Evolutionary conservation across 2,797 vertebrate genomes (phyloP), one percentile per base, ranked within the genome.

Genomic region (Cyclopterus lumpus): DNA sequence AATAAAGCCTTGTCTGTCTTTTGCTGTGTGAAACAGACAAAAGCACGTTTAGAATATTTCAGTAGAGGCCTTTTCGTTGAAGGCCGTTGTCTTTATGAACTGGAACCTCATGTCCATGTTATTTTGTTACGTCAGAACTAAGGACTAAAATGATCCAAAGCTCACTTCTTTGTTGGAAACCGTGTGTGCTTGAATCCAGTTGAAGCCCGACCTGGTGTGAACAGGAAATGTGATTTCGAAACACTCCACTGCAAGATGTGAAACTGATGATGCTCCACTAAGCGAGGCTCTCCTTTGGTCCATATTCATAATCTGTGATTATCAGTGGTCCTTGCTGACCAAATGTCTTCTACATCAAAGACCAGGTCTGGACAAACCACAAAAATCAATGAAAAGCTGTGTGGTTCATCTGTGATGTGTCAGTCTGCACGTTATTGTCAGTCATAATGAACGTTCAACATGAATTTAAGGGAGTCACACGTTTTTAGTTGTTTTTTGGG

Each of bases 221-320:
- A 85, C 81, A 87, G 81, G 82, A 89, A 90, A 87, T 86, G 71
- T 86, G 75, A 86, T 86, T 83, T 85, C 85, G 81, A 85, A 82
- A 88, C 65, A 71, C 34, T 51, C 60, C 67, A 60, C 75, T 81
- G 71, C 77, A 71, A 54, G 67, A 83, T 24, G 46, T 82, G 60
- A 65, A 68, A 57, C 34, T 55, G 59, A 51, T 69, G 36, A 62
- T 22, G 8, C 44, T 58, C 30, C 36, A 49, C 46, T 64, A 74
- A 73, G 40, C 63, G 65, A 77, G 46, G 42, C 51, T 3, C 15
- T 12, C 3, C 42, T 58, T 68, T 49, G 68, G 57, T 69, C 72
- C 40, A 26, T 67, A 57, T 53, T 69, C 59, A 70, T 71, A 20
- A 79, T 42, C 30, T 28, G 22, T 51, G 65, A 48, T 65, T 32